phyloP scores from a whole-genome alignment of 2,888 invertebrate genomes.

The Melipona bicolor region DNA sequence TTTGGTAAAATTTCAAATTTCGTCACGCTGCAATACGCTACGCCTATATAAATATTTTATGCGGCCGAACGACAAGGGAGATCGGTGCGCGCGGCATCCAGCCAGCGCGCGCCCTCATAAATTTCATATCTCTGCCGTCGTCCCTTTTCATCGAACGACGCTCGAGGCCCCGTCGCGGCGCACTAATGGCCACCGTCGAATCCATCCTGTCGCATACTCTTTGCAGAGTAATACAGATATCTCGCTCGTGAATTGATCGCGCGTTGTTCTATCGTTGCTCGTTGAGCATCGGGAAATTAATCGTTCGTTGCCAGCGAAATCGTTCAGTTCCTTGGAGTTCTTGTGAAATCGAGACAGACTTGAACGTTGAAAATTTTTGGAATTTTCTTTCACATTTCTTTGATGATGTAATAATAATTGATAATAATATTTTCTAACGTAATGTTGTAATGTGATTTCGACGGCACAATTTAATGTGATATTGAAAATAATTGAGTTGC shows the following conservation, averaged over 20 bases:
- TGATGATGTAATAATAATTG: no score
- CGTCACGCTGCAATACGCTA: conserved; percentile 45
- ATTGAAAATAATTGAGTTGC: no score
- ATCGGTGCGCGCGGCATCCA: conserved; percentile 29
- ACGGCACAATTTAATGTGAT: no score
- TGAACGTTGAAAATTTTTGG: no score
- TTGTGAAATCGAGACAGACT: no score
- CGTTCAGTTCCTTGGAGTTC: no score
- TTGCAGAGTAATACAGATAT: neutral
- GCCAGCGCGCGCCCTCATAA: conserved; percentile 34
- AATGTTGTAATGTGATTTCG: no score
- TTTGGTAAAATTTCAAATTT: conserved; percentile 70
- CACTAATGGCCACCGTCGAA: neutral
- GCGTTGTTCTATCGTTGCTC: neutral
- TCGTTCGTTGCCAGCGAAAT: no score
- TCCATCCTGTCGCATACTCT: neutral
- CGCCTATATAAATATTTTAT: conserved; percentile 70
- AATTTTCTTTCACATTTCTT: no score
- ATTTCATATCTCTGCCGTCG: conserved; percentile 48
- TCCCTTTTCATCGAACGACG: conserved; percentile 34
- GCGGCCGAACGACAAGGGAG: conserved; percentile 45
- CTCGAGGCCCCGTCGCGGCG: neutral
- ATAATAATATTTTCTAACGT: no score
- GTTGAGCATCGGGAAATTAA: no score
- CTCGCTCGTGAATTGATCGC: neutral